These are phyloP conservation scores for Percopsis transmontana DNA, from an alignment of 2,113 vertebrate genomes.

Conservation along the genomic window DNA sequence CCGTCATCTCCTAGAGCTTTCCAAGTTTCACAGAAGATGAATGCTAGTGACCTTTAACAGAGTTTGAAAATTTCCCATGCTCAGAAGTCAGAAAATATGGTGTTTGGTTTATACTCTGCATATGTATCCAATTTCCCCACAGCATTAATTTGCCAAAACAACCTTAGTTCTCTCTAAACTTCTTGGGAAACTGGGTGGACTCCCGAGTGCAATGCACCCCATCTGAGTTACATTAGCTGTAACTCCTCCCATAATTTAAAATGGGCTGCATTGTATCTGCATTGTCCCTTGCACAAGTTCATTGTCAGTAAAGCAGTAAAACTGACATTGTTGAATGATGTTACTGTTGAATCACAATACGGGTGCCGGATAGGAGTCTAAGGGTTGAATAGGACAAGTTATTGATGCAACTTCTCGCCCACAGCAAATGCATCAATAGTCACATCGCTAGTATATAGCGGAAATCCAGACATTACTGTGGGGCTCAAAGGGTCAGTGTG, in stretches of 20 bases:
- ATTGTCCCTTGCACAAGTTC: constrained; percentile 19
- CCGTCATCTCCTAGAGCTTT: no score
- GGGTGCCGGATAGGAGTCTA: background rate
- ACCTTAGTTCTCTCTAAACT: constrained; percentile 31
- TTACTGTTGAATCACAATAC: background rate
- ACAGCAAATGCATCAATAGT: background rate
- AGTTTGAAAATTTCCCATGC: constrained; percentile 16
- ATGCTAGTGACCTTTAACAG: background rate
- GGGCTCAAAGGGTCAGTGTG: background rate
- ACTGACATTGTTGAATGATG: constrained; percentile 15
- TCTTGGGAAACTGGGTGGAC: constrained; percentile 23
- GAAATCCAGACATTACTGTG: constrained; percentile 21
- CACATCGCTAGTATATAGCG: constrained; percentile 6
- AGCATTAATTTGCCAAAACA: constrained; percentile 29
- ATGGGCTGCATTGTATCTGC: constrained; percentile 11
- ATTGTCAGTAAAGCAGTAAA: background rate
- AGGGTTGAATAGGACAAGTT: background rate
- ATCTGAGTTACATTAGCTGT: constrained; percentile 45
- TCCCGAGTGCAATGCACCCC: constrained; percentile 25
- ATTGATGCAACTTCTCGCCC: constrained; percentile 7
- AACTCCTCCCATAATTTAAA: constrained; percentile 34
- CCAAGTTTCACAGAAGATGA: background rate
- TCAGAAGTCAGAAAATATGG: constrained; percentile 29
- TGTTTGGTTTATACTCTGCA: constrained; percentile 27
- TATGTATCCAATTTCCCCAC: constrained; percentile 52